A percentile compares a stretch with the other conserved stretches of the same genome.
phyloP scores from a whole-genome alignment of 1,140 invertebrate genomes.

The Vanessa atalanta region DNA sequence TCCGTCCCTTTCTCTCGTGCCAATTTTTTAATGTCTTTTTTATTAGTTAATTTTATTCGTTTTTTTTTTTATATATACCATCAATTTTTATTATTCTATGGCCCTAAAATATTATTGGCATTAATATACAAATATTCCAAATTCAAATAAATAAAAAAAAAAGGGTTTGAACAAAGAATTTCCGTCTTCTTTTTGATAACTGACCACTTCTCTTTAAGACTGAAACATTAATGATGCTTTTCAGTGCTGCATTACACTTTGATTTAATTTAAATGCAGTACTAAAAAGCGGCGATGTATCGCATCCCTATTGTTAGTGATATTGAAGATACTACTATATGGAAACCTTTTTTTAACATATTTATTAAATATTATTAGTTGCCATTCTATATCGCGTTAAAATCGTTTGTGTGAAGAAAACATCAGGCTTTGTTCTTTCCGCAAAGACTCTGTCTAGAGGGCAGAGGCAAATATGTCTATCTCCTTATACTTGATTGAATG shows the following conservation, averaged over 20 bases:
- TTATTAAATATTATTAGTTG: neutral
- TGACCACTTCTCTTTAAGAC: neutral
- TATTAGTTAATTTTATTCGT: neutral
- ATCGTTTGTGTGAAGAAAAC: neutral
- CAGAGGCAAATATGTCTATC: neutral
- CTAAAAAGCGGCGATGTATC: neutral
- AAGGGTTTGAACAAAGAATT: too few relatives aligned
- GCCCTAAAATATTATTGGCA: too few relatives aligned
- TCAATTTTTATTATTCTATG: too few relatives aligned
- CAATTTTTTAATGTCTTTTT: neutral
- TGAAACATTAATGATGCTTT: neutral
- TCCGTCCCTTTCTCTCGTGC: conserved; percentile 12
- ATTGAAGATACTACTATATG: neutral
- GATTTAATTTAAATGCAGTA: too few relatives aligned
- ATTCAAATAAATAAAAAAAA: too few relatives aligned
- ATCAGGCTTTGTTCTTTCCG: neutral
- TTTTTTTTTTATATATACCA: too few relatives aligned
- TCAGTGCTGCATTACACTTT: neutral
- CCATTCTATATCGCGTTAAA: neutral
- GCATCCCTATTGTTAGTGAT: neutral
- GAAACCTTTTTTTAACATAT: neutral
- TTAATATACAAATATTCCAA: too few relatives aligned
- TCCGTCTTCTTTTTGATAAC: neutral
- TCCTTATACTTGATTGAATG: neutral
- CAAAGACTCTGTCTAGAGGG: neutral